Percentiles rank a stretch among this genome's conserved stretches.
Evolutionary conservation across 2,113 vertebrate species (phyloP).

Genomic region (Gadus macrocephalus): DNA sequence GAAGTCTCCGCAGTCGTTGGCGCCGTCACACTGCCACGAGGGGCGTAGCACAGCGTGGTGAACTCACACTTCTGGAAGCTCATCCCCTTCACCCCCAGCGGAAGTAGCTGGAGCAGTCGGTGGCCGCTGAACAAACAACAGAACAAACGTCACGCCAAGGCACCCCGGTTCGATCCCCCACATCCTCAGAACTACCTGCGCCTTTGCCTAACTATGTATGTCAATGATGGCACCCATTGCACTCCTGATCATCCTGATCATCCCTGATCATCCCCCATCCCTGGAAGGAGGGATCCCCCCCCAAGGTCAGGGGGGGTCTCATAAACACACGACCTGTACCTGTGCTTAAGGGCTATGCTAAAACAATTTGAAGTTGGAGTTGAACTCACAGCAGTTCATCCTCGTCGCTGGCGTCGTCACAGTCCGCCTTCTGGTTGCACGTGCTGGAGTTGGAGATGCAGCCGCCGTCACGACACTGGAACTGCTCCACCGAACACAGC

Average conservation of each 20-base stretch:
- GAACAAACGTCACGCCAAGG: slow-evolving; percentile 12
- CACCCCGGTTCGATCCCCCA: not conserved
- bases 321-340: not conserved
- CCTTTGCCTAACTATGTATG: too few relatives aligned
- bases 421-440: slow-evolving; percentile 93
- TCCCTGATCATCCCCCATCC: too few relatives aligned
- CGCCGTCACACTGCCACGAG: slow-evolving; percentile 88
- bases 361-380: too few relatives aligned
- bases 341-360: not conserved
- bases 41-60: slow-evolving; percentile 88
- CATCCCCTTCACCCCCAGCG: slow-evolving; percentile 87
- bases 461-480: slow-evolving; percentile 85
- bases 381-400: slow-evolving; percentile 92
- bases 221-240: too few relatives aligned
- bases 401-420: slow-evolving; percentile 89
- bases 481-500: slow-evolving; percentile 78
- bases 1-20: slow-evolving; percentile 94
- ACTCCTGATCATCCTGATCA: too few relatives aligned
- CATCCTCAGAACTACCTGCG: not conserved
- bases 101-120: slow-evolving; percentile 95
- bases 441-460: slow-evolving; percentile 91
- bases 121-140: slow-evolving; percentile 72
- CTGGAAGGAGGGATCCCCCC: too few relatives aligned
- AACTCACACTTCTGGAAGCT: slow-evolving; percentile 89
- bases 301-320: too few relatives aligned